Evolutionary conservation across 1,140 invertebrate species (phyloP).

Genomic region (Drosophila grimshawi): DNA sequence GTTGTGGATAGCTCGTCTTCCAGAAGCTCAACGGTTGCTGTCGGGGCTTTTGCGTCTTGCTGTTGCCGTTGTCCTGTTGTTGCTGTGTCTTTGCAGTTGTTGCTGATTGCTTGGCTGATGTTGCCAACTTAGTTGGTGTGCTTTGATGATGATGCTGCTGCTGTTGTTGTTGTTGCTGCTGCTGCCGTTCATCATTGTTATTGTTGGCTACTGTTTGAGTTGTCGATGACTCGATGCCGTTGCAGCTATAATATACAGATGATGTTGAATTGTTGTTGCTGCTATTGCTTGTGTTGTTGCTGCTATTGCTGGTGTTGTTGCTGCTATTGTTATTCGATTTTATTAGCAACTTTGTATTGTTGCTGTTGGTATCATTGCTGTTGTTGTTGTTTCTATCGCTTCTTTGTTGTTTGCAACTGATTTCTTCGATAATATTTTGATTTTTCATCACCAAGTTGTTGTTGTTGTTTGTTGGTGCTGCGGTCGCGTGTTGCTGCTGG

Average conservation of each 20-base stretch:
- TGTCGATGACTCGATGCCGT: conserved; percentile 37
- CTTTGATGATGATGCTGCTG: background rate
- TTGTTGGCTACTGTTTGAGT: conserved; percentile 11
- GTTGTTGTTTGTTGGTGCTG: conserved; percentile 43
- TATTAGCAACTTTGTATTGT: conserved; percentile 12
- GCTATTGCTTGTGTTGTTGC: conserved; percentile 9
- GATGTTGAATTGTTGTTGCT: conserved; percentile 48
- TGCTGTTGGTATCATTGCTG: conserved; percentile 29
- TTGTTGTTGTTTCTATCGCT: conserved; percentile 51
- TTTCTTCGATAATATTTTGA: conserved; percentile 53
- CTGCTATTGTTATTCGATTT: conserved; percentile 30
- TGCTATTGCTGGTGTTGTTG: conserved; percentile 49
- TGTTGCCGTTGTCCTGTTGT: background rate
- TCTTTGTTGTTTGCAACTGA: conserved; percentile 40
- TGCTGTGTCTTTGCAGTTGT: conserved; percentile 1
- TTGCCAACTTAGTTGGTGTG: conserved; percentile 2
- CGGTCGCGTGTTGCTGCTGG: conserved; percentile 47
- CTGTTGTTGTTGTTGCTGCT: conserved; percentile 15
- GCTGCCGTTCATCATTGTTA: background rate
- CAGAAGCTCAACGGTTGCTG: conserved; percentile 67
- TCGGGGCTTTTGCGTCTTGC: conserved; percentile 32
- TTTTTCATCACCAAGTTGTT: conserved; percentile 65
- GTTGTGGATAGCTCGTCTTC: conserved; percentile 65
- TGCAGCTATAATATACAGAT: conserved; percentile 46
- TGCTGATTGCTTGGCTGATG: background rate